These are phyloP conservation scores for Colletes collaris DNA, from an alignment of 2,888 invertebrate genomes.

Conservation along the genomic window DNA sequence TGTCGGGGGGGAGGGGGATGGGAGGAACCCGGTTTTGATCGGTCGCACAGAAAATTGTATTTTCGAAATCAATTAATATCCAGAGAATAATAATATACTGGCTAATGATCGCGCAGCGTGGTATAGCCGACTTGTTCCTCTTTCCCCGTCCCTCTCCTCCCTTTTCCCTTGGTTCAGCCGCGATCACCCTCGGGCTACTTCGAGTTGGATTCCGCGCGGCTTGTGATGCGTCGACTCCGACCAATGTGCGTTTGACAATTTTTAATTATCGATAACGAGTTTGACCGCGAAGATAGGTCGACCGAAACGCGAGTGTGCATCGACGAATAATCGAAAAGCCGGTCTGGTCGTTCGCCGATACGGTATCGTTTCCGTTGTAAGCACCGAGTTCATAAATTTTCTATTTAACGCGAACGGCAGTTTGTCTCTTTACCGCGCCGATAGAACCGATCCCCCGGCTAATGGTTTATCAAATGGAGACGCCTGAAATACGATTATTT, in stretches of 20 bases:
- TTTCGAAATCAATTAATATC: conserved; percentile 82
- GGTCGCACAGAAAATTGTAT: conserved; percentile 81
- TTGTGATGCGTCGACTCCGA: conserved; percentile 63
- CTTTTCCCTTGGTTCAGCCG: conserved; percentile 62
- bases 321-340: conserved; percentile 62
- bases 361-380: conserved; percentile 49
- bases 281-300: conserved; percentile 60
- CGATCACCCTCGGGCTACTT: conserved; percentile 74
- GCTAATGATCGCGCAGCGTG: conserved; percentile 76
- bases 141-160: conserved; percentile 25
- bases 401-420: conserved; percentile 28
- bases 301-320: conserved; percentile 54
- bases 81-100: conserved; percentile 79
- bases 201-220: conserved; percentile 68
- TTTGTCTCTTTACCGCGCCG: conserved; percentile 34
- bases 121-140: conserved; percentile 39
- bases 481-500: conserved; percentile 21
- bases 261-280: conserved; percentile 80
- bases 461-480: conserved; percentile 28
- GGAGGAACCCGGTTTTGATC: conserved; percentile 77
- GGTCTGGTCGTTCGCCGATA: conserved; percentile 20
- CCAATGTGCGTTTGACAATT: conserved; percentile 81
- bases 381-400: conserved; percentile 44
- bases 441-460: conserved; percentile 10
- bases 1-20: conserved; percentile 21